Percentiles rank a stretch among this genome's conserved stretches.
Evolutionary conservation across 2,113 vertebrate species (phyloP).

Genomic region (Pelmatolapia mariae): DNA sequence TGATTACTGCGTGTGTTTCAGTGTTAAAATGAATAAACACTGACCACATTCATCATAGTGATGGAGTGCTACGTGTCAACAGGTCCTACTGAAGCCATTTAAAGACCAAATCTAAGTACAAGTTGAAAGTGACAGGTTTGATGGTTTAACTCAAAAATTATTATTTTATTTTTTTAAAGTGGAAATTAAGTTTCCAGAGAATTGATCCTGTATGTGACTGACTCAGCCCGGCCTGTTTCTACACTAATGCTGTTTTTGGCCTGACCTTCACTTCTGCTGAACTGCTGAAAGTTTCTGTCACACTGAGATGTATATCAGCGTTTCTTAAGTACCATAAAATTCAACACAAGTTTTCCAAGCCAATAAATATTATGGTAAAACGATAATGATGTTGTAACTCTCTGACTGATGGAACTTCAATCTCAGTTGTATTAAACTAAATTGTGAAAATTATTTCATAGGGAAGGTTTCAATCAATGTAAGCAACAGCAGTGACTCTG

Average conservation of each 20-base stretch:
- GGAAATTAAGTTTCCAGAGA: neutral
- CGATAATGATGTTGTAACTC: neutral
- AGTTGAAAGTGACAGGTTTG: neutral
- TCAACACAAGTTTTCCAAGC: neutral
- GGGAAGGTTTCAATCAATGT: neutral
- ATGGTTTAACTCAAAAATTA: neutral
- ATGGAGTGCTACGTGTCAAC: neutral
- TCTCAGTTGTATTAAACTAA: neutral
- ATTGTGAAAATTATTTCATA: neutral
- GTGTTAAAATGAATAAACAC: neutral
- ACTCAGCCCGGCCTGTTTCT: neutral
- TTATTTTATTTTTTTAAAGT: neutral
- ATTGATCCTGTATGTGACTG: neutral
- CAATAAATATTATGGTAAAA: neutral
- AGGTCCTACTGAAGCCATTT: neutral
- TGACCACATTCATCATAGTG: neutral
- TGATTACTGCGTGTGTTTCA: neutral
- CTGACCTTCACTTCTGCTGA: neutral
- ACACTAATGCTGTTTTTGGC: neutral
- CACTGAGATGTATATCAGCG: neutral
- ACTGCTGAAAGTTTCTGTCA: neutral
- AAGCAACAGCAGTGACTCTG: neutral
- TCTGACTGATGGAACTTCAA: neutral
- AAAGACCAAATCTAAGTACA: neutral
- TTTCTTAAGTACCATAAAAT: neutral